Evolutionary conservation across 1,140 invertebrate species (phyloP), one percentile per base, ranked within the genome.

Genomic region (Lutraria rhynchaena): DNA sequence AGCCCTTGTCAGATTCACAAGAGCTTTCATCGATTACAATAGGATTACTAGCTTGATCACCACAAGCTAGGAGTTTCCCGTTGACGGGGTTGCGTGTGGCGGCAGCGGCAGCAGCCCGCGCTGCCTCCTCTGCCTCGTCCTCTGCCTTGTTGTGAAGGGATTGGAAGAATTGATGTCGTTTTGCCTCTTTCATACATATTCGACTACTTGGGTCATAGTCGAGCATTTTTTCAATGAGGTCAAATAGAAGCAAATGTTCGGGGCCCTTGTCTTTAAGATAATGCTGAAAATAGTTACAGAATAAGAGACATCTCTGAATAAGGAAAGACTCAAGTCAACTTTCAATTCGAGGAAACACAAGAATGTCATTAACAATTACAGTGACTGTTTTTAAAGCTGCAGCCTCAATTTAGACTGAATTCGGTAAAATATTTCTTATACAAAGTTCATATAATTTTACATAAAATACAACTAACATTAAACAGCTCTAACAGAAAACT

Each of bases 191-290:
- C 80, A 99, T 93, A 67, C 96, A 96, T 84, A 99, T 96, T 57
- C 99, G 94, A 88, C 97, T 95, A 17, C 94, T 94, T 29, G 98
- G 98, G 89, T 99, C 98, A 92, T 99, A 99, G 81, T 99, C 97
- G 88, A 99, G 93, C 98, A 99, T 99, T 92, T 95, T 95, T 84
- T 95, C 94, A 83, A 99, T 96, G 82, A 99, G 93, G 90, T 99
- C 97, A 93, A 99, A 99, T 83, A 99, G 93, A 87, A 98, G 95
- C 76, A 95, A 94, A 92, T 99, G 97, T 85, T 99, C 98, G 78
- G 97, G 95, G 31, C 88, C 88, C 87, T 98, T 96, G 81, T 90
- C 90, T 87, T 95, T 94, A 92, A 98, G 95, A 93, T 99, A 99
- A 91, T 98, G 95, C 97, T 99, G 94, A 51, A 94, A 94, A 86